Conservation (phyloP, 2,113 vertebrate genomes). For the Tachycineta bicolor region DNA sequence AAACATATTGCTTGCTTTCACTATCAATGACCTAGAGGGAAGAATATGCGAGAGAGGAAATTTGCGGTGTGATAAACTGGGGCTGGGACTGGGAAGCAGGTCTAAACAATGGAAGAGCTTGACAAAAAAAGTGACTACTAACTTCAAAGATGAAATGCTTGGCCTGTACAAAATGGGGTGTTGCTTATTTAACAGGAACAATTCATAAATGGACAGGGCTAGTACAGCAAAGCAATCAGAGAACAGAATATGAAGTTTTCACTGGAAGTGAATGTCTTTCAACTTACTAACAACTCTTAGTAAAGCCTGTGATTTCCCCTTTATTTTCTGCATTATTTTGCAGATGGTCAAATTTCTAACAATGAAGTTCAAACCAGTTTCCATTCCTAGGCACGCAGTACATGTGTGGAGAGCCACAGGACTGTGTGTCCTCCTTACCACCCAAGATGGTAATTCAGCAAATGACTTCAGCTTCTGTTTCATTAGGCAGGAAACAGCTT, state of each 20-base stretch:
- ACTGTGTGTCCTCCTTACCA: background rate
- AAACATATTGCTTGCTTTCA: conserved; percentile 70
- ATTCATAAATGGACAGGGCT: background rate
- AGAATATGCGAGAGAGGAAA: conserved; percentile 68
- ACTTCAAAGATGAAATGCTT: background rate
- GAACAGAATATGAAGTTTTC: background rate
- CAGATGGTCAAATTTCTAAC: background rate
- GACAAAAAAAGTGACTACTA: background rate
- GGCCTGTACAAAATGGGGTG: background rate
- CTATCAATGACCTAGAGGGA: conserved; percentile 67
- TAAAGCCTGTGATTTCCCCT: background rate
- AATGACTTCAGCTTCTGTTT: background rate
- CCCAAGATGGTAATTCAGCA: background rate
- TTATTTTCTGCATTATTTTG: background rate
- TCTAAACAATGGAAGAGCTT: conserved; percentile 19
- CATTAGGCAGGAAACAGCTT: background rate
- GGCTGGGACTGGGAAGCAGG: conserved; percentile 10
- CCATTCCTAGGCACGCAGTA: background rate
- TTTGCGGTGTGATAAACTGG: conserved; percentile 50
- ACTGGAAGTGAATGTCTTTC: background rate
- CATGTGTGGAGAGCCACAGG: background rate
- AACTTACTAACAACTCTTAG: background rate
- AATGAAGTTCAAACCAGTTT: background rate
- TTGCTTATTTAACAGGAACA: background rate
- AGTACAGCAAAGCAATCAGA: background rate